Conservation (phyloP, 2,113 vertebrate genomes). For the Illadopsis cleaveri region DNA sequence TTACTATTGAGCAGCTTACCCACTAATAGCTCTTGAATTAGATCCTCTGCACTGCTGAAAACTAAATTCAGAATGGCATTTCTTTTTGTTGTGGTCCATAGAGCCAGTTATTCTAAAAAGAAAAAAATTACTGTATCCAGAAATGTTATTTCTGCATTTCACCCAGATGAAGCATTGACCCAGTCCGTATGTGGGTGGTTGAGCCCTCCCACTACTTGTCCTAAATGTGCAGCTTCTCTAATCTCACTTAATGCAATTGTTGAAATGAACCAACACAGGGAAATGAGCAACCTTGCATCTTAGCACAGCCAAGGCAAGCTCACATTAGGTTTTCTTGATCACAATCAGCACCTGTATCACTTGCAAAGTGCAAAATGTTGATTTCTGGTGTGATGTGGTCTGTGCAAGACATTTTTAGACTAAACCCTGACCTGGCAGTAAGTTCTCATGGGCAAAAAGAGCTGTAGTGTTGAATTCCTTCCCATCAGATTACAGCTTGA, state of each 20-base stretch:
- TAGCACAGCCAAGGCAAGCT: background rate
- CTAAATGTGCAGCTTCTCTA: slow-evolving; percentile 23
- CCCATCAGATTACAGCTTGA: slow-evolving; percentile 5
- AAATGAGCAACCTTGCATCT: background rate
- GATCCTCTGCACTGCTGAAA: background rate
- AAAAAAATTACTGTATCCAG: background rate
- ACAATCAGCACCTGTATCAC: background rate
- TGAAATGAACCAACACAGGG: background rate
- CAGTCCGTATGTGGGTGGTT: background rate
- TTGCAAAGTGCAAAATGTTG: background rate
- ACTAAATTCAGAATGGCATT: background rate
- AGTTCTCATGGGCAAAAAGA: background rate
- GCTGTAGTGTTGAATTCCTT: background rate
- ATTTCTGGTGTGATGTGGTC: background rate
- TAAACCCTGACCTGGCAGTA: background rate
- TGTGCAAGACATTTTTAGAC: background rate
- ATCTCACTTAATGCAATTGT: slow-evolving; percentile 17
- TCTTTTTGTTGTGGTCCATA: background rate
- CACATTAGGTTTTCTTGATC: background rate
- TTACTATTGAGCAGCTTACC: background rate
- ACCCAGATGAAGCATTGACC: background rate
- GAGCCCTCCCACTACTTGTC: background rate
- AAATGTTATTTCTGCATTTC: background rate
- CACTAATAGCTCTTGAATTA: background rate
- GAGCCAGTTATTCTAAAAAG: background rate